phyloP scores from a whole-genome alignment of 2,888 invertebrate species.

The Liposcelis brunnea region DNA sequence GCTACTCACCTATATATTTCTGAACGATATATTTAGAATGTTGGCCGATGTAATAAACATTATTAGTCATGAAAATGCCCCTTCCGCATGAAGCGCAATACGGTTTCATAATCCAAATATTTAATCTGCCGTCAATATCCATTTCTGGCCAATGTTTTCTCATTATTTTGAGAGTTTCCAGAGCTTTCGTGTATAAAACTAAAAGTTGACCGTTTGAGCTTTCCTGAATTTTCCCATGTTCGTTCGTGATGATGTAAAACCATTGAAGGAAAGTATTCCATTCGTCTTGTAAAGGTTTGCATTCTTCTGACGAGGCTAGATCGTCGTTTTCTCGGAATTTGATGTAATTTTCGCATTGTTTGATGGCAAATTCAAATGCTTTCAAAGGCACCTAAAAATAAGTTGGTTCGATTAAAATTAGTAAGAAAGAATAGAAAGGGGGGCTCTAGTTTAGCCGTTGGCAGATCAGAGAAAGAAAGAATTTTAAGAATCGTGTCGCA shows the following conservation, averaged over 20 bases:
- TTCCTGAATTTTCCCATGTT: neutral
- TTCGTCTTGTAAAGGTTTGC: slow-evolving; percentile 11
- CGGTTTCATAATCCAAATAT: slow-evolving; percentile 39
- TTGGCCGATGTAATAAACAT: slow-evolving; percentile 29
- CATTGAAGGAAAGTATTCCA: slow-evolving; percentile 1
- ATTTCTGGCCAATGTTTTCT: slow-evolving; percentile 18
- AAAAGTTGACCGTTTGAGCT: neutral
- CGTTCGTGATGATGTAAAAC: neutral
- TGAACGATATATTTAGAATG: slow-evolving; percentile 31
- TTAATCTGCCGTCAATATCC: slow-evolving; percentile 29
- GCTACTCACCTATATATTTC: slow-evolving; percentile 36
- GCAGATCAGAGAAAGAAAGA: no score
- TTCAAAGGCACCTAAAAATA: slow-evolving; percentile 47
- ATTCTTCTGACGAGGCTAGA: slow-evolving; percentile 25
- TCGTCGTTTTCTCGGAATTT: slow-evolving; percentile 54
- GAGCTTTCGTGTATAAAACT: neutral
- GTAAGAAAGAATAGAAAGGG: no score
- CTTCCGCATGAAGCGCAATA: slow-evolving; percentile 35
- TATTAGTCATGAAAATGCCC: slow-evolving; percentile 32
- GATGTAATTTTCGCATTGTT: slow-evolving; percentile 61
- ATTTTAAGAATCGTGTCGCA: no score
- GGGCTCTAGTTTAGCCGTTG: no score
- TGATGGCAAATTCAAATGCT: slow-evolving; percentile 65
- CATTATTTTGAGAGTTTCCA: slow-evolving; percentile 16
- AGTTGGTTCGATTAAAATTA: no score